Evolutionary conservation across 2,113 vertebrate species (phyloP), one percentile per base, ranked within the genome.

Genomic region (Petroica traversi): DNA sequence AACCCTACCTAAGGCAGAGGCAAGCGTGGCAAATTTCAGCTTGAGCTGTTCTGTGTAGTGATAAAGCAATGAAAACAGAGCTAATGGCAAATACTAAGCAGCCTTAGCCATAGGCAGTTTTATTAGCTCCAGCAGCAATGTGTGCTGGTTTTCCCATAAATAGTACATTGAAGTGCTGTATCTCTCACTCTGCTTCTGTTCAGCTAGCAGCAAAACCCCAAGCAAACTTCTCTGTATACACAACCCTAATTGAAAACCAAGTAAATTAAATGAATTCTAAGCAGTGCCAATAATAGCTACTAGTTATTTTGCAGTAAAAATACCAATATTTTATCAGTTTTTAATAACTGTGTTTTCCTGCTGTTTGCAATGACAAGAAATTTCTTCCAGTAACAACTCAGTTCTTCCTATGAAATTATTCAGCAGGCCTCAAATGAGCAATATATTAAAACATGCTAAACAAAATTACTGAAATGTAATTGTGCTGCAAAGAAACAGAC

Each of bases 181-280:
- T 88, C 72, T 89, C 63, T 88, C 72, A 66, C 48, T 76, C 43
- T 38, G 36, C 14, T 72, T 54, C 91, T 71, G 52, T 59, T 76
- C 88, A 80, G 36, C 85, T 89, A 91, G 72, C 51, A 91, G 76
- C 89, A 88, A 94, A 94, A 89, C 62, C 92, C 71, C 54, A 85
- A 89, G 81, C 85, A 88, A 96, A 82, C 31, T 76, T 90, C 89
- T 82, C 34, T 85, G 68, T 88, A 71, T 77, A 63, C 74, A 62
- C 41, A 92, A 49, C 28, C 26, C 12, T 89, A 95, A 93, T 52
- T 95, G 91, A 95, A 95, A 96, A 77, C 51, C 89, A 95, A 94
- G 67, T 61, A 90, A 88, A 94, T 94, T 76, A 90, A 95, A 89
- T 59, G 0, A 95, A 63, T 78, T 74, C 54, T 71, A 91, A 92